Base-by-base conservation (phyloP, 2,888 invertebrate species). In the Hartigia nigra region DNA sequence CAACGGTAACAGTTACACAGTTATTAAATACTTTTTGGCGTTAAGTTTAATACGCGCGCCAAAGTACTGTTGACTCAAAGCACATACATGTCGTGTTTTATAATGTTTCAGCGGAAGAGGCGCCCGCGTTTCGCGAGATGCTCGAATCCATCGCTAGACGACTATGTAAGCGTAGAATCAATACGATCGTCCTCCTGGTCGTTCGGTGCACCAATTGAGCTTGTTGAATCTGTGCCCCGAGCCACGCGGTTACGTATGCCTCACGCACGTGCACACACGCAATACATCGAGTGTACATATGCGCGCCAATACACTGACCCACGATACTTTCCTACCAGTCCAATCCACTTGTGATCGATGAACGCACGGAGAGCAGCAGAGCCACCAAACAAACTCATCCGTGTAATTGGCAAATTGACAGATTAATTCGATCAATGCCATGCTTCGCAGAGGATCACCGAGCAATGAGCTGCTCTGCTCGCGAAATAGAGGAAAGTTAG, bases 331-430 rank as follows among this genome's bases (percentile, higher is more conserved):
- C 39, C 31, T 79, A 80, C 75, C 12, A 80, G 79, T 80, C 81
- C 86, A 86, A 87, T 87, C 85, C 85, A 84, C 80, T 86, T 82
- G 86, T 88, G 88, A 88, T 88, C 88, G 88, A 88, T 88, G 86
- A 88, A 86, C 86, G 85, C 82, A 80, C 81, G 81, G 79, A 34
- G 34, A 32, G 23, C 36, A 35, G 37, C 36, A 35, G 37, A 85
- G 86, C 88, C 87, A 88, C 89, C 91, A 90, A 91, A 91, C 91
- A 91, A 91, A 91, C 89, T 90, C 89, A 90, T 91, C 90, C 90
- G 88, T 89, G 88, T 91, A 91, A 91, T 91, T 91, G 90, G 86
- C 85, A 91, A 91, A 91, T 91, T 91, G 91, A 89, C 89, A 87
- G 89, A 91, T 90, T 91, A 91, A 91, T 91, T 89, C 87, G 88